These are phyloP conservation scores for Limnephilus marmoratus DNA, from an alignment of 2,888 invertebrate genomes.

Conservation along the genomic window DNA sequence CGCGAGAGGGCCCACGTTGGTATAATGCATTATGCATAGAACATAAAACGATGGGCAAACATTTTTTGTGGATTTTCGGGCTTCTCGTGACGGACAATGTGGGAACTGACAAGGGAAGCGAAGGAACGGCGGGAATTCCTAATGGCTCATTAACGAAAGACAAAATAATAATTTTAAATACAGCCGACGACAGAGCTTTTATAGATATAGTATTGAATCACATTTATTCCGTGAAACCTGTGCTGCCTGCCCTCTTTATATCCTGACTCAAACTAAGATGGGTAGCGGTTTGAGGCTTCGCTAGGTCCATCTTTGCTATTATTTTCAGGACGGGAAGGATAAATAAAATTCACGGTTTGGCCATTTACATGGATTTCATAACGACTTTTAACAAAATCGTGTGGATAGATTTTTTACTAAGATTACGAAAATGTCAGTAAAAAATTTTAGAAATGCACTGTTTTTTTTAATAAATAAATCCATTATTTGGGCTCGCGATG, in stretches of 20 bases:
- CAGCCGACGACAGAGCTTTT: neutral
- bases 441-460: no score
- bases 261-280: neutral
- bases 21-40: slow-evolving; percentile 48
- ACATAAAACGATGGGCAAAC: slow-evolving; percentile 18
- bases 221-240: neutral
- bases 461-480: no score
- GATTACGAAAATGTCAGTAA: no score
- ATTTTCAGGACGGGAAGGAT: neutral
- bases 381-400: no score
- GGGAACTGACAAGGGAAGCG: slow-evolving; percentile 43
- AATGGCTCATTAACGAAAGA: slow-evolving; percentile 49
- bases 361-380: neutral
- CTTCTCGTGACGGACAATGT: slow-evolving; percentile 44
- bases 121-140: slow-evolving; percentile 39
- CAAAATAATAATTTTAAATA: neutral
- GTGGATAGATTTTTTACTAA: no score
- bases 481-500: no score
- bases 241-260: neutral
- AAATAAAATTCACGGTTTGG: neutral
- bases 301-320: neutral
- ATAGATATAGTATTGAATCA: neutral
- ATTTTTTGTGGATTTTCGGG: slow-evolving; percentile 41
- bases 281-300: slow-evolving; percentile 6
- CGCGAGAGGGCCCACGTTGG: slow-evolving; percentile 20